These are phyloP conservation scores for Bryconaethiops microstoma DNA, from an alignment of 2,797 vertebrate species.

Conservation along the genomic window DNA sequence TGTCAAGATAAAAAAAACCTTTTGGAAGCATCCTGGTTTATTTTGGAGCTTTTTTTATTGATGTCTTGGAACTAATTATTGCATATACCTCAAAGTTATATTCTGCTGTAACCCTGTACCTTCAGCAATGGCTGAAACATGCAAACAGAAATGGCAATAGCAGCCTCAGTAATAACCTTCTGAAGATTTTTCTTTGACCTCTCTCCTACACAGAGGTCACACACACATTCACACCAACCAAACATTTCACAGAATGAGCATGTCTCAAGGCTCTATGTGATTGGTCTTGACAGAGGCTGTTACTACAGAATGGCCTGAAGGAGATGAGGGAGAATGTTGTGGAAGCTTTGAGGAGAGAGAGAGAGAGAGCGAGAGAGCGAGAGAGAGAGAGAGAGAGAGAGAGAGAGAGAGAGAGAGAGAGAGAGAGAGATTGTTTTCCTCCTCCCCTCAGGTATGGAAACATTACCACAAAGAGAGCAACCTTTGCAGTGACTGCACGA, in stretches of 20 bases:
- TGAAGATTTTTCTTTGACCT: constrained; percentile 24
- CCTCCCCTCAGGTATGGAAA: constrained; percentile 60
- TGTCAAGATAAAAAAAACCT: neutral
- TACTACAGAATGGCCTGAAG: constrained; percentile 41
- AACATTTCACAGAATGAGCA: constrained; percentile 51
- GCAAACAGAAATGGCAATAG: neutral
- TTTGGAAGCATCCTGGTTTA: neutral
- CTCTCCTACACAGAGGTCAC: constrained; percentile 1
- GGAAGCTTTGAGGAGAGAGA: constrained; percentile 46
- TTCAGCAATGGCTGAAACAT: neutral
- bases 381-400: constrained; percentile 48
- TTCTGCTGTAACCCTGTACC: too few relatives aligned
- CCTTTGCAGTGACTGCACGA: constrained; percentile 8
- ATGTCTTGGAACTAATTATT: neutral
- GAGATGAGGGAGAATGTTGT: constrained; percentile 46
- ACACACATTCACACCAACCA: constrained; percentile 30
- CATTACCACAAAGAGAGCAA: constrained; percentile 46
- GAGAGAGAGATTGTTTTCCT: constrained; percentile 56
- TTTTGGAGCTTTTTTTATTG: neutral
- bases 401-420: constrained; percentile 50
- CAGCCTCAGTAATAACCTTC: neutral
- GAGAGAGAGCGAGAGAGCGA: constrained; percentile 48
- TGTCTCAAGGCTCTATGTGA: constrained; percentile 45
- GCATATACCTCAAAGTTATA: neutral
- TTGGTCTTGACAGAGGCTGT: constrained; percentile 56